A percentile compares a stretch with the other conserved stretches of the same genome.
phyloP scores from a whole-genome alignment of 2,888 invertebrate species.

The Lysandra coridon region DNA sequence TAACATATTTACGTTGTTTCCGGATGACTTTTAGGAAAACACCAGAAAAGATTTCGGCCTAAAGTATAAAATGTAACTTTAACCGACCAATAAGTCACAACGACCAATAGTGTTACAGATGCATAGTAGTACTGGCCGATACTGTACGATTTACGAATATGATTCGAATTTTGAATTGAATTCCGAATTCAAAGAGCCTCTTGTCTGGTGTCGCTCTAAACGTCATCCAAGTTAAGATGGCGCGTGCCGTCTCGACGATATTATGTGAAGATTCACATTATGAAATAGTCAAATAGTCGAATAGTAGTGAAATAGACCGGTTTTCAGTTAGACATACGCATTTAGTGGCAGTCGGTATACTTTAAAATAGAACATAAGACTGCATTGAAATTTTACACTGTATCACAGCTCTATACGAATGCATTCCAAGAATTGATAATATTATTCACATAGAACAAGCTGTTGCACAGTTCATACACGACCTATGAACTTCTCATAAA shows the following conservation, averaged over 20 bases:
- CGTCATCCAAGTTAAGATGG: slow-evolving; percentile 47
- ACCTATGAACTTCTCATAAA: slow-evolving; percentile 32
- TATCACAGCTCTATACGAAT: slow-evolving; percentile 37
- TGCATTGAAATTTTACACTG: slow-evolving; percentile 62
- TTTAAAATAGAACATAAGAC: slow-evolving; percentile 72
- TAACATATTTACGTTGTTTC: slow-evolving; percentile 39
- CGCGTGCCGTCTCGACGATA: slow-evolving; percentile 57
- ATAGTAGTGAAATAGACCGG: slow-evolving; percentile 76
- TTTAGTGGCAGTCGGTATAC: slow-evolving; percentile 70
- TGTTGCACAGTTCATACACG: slow-evolving; percentile 26
- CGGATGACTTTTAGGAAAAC: slow-evolving; percentile 37
- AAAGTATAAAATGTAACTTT: neutral
- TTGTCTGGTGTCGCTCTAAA: slow-evolving; percentile 41
- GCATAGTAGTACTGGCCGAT: slow-evolving; percentile 18
- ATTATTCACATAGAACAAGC: slow-evolving; percentile 20
- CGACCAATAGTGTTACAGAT: slow-evolving; percentile 15
- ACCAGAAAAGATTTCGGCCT: slow-evolving; percentile 21
- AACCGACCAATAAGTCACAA: slow-evolving; percentile 15
- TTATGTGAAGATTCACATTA: slow-evolving; percentile 52
- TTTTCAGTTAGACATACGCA: slow-evolving; percentile 77
- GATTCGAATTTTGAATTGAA: slow-evolving; percentile 16
- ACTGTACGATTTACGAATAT: slow-evolving; percentile 4
- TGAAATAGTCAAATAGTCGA: slow-evolving; percentile 73
- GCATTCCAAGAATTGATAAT: slow-evolving; percentile 25
- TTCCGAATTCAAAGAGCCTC: neutral